Percentiles rank a stretch among this genome's conserved stretches.
Evolutionary conservation across 2,888 invertebrate genomes (phyloP).

Genomic region (Caenorhabditis panamensis): DNA sequence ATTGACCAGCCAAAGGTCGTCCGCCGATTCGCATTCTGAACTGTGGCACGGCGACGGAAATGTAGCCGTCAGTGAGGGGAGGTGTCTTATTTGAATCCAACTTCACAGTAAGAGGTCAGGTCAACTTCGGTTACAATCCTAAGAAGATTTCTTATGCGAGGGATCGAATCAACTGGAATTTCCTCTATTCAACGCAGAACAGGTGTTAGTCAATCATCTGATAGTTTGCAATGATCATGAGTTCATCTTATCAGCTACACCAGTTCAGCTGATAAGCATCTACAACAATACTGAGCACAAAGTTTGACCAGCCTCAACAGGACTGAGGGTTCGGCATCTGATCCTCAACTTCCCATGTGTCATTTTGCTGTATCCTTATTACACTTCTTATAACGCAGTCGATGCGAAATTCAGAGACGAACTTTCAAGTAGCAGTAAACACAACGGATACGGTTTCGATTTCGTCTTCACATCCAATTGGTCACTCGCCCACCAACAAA

Average conservation of each 20-base stretch:
- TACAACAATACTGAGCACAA: too few species aligned
- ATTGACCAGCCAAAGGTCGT: constrained; percentile 58
- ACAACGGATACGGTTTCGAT: constrained; percentile 53
- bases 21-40: constrained; percentile 26
- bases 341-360: not conserved
- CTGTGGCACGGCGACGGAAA: constrained; percentile 29
- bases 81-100: constrained; percentile 15
- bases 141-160: too few species aligned
- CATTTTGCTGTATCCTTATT: not conserved
- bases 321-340: too few species aligned
- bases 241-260: not conserved
- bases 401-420: constrained; percentile 32
- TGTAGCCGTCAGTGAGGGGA: not conserved
- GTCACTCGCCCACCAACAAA: constrained; percentile 61
- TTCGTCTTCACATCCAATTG: constrained; percentile 49
- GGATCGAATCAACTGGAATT: too few species aligned
- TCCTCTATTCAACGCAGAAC: too few species aligned
- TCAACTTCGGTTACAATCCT: too few species aligned
- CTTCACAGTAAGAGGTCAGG: not conserved
- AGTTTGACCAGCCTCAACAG: too few species aligned
- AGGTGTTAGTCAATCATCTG: too few species aligned
- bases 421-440: constrained; percentile 61
- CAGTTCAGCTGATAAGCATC: not conserved
- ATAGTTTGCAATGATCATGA: not conserved
- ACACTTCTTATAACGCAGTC: constrained; percentile 22